Evolutionary conservation across 2,113 vertebrate genomes (phyloP).

Genomic region (Tragelaphus strepsiceros): DNA sequence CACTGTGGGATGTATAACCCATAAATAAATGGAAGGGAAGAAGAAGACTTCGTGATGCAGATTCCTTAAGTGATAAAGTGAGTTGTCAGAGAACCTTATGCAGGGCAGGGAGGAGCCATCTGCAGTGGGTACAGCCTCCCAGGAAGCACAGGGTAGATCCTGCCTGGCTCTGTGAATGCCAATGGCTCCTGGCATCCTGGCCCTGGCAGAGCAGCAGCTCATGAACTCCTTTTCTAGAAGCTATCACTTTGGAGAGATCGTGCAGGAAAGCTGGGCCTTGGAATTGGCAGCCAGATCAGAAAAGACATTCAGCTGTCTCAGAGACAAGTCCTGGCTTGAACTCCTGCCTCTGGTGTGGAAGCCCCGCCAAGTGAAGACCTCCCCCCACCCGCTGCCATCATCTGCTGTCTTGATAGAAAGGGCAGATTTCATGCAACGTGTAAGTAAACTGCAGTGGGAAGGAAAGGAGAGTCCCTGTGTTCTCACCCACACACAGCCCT

Average conservation of each 20-base stretch:
- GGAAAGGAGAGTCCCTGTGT: neutral
- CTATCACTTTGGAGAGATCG: neutral
- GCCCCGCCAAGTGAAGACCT: neutral
- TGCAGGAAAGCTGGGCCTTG: neutral
- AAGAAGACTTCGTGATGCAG: neutral
- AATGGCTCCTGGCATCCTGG: neutral
- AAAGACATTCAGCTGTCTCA: neutral
- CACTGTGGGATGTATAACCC: neutral
- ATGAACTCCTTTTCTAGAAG: neutral
- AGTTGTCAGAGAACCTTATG: neutral
- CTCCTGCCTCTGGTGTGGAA: fast-evolving
- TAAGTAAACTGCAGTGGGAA: neutral
- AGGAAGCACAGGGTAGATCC: neutral
- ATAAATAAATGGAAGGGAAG: neutral
- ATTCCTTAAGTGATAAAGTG: neutral
- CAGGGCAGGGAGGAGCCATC: neutral
- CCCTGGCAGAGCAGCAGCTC: neutral
- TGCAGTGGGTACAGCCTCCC: neutral
- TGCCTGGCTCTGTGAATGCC: neutral
- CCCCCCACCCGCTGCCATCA: fast-evolving
- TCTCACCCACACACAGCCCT: neutral
- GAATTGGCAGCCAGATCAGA: neutral
- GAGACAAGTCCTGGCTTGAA: neutral
- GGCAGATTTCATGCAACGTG: neutral
- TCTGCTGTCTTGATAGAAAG: neutral